phyloP scores from a whole-genome alignment of 1,140 invertebrate genomes.

The Ceratoteleas bidentatus region DNA sequence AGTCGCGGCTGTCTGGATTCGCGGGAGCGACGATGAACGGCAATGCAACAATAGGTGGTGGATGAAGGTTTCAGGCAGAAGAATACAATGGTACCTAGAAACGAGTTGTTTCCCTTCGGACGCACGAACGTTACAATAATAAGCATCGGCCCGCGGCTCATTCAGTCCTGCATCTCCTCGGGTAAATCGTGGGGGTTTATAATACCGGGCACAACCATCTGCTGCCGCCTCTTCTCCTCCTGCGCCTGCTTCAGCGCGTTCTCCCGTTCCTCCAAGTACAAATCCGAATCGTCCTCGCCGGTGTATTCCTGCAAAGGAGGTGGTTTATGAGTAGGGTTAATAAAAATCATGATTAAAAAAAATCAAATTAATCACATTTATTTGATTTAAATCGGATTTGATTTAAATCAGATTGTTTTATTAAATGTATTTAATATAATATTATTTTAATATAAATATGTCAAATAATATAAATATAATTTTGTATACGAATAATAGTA shows the following conservation, averaged over 20 bases:
- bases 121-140: constrained; percentile 70
- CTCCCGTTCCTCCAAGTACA: constrained; percentile 98
- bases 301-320: constrained; percentile 99
- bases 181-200: constrained; percentile 98
- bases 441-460: too few relatives aligned
- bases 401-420: too few relatives aligned
- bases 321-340: too few relatives aligned
- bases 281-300: constrained; percentile 97
- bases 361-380: too few relatives aligned
- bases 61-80: constrained; percentile 75
- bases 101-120: constrained; percentile 73
- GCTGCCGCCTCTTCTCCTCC: constrained; percentile 95
- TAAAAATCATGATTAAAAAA: too few relatives aligned
- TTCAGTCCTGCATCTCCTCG: constrained; percentile 98
- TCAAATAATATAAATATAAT: too few relatives aligned
- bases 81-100: constrained; percentile 75
- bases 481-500: too few relatives aligned
- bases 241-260: constrained; percentile 92
- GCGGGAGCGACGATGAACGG: constrained; percentile 51
- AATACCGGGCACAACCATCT: constrained; percentile 97
- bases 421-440: too few relatives aligned
- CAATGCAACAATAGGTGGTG: constrained; percentile 62
- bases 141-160: constrained; percentile 64
- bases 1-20: constrained; percentile 57
- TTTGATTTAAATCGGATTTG: too few relatives aligned